Conservation (phyloP, 2,888 invertebrate species). For the Trypoxylon attenuatum region DNA sequence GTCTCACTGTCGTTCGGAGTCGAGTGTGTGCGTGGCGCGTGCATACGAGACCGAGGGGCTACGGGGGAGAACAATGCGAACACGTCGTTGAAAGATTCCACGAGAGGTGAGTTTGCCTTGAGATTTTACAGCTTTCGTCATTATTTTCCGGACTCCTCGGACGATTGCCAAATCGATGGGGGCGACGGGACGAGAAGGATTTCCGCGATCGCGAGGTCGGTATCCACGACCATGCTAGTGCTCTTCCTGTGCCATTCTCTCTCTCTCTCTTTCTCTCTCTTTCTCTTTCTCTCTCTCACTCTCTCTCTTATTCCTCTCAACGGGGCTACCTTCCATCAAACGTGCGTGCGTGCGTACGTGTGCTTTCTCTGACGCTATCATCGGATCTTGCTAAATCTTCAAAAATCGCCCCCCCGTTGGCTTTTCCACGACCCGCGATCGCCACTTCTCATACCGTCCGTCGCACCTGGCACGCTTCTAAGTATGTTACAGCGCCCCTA, state of each 20-base stretch:
- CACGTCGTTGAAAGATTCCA: slow-evolving; percentile 47
- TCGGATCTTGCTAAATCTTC: background rate
- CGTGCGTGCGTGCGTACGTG: background rate
- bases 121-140: slow-evolving; percentile 47
- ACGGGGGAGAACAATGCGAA: slow-evolving; percentile 43
- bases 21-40: slow-evolving; percentile 9
- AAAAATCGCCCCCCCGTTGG: background rate
- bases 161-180: slow-evolving; percentile 17
- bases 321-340: background rate
- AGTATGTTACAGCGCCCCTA: background rate
- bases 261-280: too few relatives aligned
- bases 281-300: too few relatives aligned
- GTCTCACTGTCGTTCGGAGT: background rate
- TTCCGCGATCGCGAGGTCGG: background rate
- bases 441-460: background rate
- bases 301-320: too few relatives aligned
- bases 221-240: background rate
- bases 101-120: slow-evolving; percentile 54
- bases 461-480: background rate
- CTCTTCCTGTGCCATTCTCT: background rate
- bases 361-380: background rate
- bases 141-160: slow-evolving; percentile 35
- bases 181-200: slow-evolving; percentile 12
- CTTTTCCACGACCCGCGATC: background rate
- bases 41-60: slow-evolving; percentile 12